Conservation (phyloP, 1,140 invertebrate genomes). For the Philopotamus ludificatus region DNA sequence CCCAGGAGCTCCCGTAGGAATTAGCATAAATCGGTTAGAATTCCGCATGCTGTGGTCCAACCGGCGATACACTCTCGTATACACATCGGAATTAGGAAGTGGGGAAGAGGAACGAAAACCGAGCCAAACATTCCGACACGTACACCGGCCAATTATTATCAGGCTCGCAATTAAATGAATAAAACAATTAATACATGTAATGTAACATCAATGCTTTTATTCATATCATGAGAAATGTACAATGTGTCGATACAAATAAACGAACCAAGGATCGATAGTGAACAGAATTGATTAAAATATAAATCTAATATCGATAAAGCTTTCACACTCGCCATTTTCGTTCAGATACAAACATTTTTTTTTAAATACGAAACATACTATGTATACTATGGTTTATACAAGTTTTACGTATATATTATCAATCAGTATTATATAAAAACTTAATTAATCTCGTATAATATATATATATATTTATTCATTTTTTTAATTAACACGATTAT, state of each 20-base stretch:
- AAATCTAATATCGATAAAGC: conserved; percentile 12
- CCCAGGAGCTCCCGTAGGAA: conserved; percentile 16
- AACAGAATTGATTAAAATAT: conserved; percentile 11
- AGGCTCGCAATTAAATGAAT: too few species aligned
- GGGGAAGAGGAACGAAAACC: not conserved
- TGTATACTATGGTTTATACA: conserved; percentile 14
- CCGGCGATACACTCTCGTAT: not conserved
- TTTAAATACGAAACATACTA: not conserved
- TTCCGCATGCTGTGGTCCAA: conserved; percentile 8
- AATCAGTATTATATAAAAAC: conserved; percentile 4
- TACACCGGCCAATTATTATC: not conserved
- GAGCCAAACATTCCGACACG: not conserved
- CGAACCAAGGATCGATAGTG: too few species aligned
- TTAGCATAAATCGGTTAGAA: conserved; percentile 23
- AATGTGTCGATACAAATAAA: too few species aligned
- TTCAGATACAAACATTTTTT: not conserved
- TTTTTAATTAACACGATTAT: conserved; percentile 18
- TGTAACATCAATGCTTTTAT: conserved; percentile 39
- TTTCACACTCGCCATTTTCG: not conserved
- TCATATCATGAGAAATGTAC: conserved; percentile 37
- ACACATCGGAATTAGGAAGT: not conserved
- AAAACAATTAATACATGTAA: conserved; percentile 5
- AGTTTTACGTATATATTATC: conserved; percentile 19
- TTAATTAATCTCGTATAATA: not conserved
- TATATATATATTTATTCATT: conserved; percentile 7